Conservation (phyloP, 2,797 vertebrate species). For the Sciurus vulgaris region DNA sequence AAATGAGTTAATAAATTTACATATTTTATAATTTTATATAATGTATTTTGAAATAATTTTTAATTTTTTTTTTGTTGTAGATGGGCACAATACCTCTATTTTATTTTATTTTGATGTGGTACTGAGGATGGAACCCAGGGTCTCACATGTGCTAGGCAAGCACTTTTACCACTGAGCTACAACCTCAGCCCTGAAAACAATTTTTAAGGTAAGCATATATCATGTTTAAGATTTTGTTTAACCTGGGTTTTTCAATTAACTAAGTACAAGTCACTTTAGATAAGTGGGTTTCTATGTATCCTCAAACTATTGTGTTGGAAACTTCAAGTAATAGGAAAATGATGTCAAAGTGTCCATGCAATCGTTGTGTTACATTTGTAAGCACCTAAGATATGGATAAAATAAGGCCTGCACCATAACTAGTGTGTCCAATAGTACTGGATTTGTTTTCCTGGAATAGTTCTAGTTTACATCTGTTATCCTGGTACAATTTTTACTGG, state of each 20-base stretch:
- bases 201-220: background rate
- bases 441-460: background rate
- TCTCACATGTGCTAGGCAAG: too few relatives aligned
- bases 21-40: background rate
- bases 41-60: background rate
- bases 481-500: conserved; percentile 19
- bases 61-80: background rate
- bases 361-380: background rate
- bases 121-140: too few relatives aligned
- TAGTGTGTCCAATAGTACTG: background rate
- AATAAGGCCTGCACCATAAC: background rate
- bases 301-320: conserved; percentile 27
- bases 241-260: conserved; percentile 40
- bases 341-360: background rate
- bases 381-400: conserved; percentile 27
- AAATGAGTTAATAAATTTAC: conserved; percentile 4
- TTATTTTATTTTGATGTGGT: too few relatives aligned
- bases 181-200: background rate
- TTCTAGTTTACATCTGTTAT: background rate
- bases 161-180: too few relatives aligned
- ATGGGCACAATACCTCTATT: too few relatives aligned
- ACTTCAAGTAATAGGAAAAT: conserved; percentile 19
- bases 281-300: background rate
- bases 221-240: conserved; percentile 23
- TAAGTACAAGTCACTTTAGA: background rate